Evolutionary conservation across 2,797 vertebrate species (phyloP).

Genomic region (Hipposideros larvatus): DNA sequence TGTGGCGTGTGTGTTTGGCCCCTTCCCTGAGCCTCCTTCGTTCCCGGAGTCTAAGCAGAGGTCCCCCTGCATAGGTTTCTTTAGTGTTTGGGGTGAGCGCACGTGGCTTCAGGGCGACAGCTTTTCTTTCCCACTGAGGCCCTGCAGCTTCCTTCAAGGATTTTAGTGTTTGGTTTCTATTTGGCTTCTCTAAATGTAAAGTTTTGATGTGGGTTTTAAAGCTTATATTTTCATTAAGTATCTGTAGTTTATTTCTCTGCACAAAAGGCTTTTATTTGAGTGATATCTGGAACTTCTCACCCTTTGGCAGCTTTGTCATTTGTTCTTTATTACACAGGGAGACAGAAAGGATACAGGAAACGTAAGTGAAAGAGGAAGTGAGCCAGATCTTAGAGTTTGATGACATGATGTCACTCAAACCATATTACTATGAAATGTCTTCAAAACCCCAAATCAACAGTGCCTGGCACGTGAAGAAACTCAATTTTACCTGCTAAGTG

Average conservation of each 20-base stretch:
- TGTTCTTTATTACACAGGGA: not conserved
- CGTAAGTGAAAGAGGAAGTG: not conserved
- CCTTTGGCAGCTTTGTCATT: not conserved
- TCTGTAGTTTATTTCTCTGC: constrained; percentile 26
- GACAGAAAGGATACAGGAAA: not conserved
- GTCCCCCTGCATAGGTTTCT: not conserved
- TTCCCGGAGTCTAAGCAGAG: not conserved
- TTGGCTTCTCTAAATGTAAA: constrained; percentile 45
- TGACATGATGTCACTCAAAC: not conserved
- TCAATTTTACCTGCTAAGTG: not conserved
- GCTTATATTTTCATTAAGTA: not conserved
- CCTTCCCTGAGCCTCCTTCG: rapidly evolving
- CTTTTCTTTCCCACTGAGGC: constrained; percentile 60
- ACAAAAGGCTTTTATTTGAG: not conserved
- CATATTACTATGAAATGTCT: not conserved
- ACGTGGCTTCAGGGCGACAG: constrained; percentile 10
- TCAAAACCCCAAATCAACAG: not conserved
- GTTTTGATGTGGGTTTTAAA: constrained; percentile 56
- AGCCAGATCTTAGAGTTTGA: not conserved
- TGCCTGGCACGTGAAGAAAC: not conserved
- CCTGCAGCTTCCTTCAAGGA: constrained; percentile 73
- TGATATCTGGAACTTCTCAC: not conserved
- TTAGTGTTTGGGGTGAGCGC: not conserved
- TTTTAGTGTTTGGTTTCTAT: constrained; percentile 63
- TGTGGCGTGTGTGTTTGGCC: too few species aligned